Percentiles rank a stretch among this genome's conserved stretches.
phyloP scores from a whole-genome alignment of 1,140 invertebrate genomes.

The Protaetia brevitarsis region DNA sequence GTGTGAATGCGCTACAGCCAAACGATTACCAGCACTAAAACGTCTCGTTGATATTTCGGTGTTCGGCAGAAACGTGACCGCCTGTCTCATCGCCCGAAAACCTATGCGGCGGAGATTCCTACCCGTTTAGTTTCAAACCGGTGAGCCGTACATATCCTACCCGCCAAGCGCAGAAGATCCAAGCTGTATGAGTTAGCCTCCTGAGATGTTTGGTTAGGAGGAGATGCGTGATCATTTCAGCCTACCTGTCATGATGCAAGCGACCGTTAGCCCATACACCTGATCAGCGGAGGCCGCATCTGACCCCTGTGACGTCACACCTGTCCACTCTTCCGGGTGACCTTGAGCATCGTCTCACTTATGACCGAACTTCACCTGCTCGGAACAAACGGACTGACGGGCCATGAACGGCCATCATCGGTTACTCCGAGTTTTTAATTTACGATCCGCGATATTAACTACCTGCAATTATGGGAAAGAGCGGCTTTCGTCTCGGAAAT shows the following conservation, averaged over 20 bases:
- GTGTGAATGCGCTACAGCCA: not conserved
- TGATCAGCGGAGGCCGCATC: constrained; percentile 30
- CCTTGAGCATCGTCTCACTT: constrained; percentile 28
- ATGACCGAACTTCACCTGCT: constrained; percentile 22
- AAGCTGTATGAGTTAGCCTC: not conserved
- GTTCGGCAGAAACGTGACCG: not conserved
- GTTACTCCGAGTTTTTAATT: constrained; percentile 14
- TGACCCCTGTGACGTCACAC: constrained; percentile 40
- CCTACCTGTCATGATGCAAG: constrained; percentile 36
- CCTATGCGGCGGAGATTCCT: too few species aligned
- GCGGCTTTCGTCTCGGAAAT: not conserved
- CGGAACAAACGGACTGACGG: constrained; percentile 2
- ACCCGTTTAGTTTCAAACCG: too few species aligned
- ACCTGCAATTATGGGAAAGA: constrained; percentile 5
- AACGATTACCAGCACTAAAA: not conserved
- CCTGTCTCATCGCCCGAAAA: constrained; percentile 2
- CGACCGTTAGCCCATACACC: constrained; percentile 37
- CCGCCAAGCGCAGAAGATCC: not conserved
- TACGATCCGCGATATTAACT: constrained; percentile 19
- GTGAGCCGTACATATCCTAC: not conserved
- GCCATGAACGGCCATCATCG: constrained; percentile 12
- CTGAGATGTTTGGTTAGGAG: constrained; percentile 22
- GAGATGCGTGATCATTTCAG: constrained; percentile 35
- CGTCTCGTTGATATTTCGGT: constrained; percentile 5
- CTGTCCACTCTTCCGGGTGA: constrained; percentile 37